Conservation (phyloP, 2,797 vertebrate species). For the Anguilla marmorata region DNA sequence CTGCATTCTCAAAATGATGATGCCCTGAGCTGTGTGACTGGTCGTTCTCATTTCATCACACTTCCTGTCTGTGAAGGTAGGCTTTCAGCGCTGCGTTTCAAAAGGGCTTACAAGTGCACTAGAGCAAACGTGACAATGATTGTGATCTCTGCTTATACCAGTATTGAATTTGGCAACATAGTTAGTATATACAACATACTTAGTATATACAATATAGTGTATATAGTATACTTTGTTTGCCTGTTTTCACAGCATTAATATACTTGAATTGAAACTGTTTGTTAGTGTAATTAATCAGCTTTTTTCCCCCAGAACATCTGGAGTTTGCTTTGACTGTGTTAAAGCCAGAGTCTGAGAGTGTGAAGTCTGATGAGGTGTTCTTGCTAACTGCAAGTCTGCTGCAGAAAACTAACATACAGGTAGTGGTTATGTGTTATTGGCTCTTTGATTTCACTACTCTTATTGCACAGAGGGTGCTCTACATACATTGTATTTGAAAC, state of each 20-base stretch:
- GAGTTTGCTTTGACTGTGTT: constrained; percentile 79
- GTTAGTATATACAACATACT: too few relatives aligned
- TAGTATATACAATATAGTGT: too few relatives aligned
- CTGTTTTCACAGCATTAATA: neutral
- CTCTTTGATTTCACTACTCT: neutral
- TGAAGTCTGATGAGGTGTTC: constrained; percentile 78
- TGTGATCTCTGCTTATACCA: neutral
- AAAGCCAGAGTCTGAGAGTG: constrained; percentile 67
- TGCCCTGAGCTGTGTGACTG: constrained; percentile 77
- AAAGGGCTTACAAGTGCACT: neutral
- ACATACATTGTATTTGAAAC: neutral
- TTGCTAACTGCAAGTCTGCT: constrained; percentile 76
- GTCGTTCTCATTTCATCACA: constrained; percentile 69
- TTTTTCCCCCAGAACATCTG: constrained; percentile 69
- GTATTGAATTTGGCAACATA: neutral
- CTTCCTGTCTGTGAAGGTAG: constrained; percentile 77
- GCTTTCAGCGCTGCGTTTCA: neutral
- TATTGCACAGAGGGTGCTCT: neutral
- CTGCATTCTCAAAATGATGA: constrained; percentile 77
- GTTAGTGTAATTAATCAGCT: neutral
- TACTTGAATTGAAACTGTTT: neutral
- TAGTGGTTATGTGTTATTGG: constrained; percentile 55
- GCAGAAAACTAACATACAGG: constrained; percentile 82
- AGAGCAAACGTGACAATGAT: neutral
- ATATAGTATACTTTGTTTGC: neutral